Conservation (phyloP, 2,113 vertebrate species). For the Forbesichthys papilliferus region DNA sequence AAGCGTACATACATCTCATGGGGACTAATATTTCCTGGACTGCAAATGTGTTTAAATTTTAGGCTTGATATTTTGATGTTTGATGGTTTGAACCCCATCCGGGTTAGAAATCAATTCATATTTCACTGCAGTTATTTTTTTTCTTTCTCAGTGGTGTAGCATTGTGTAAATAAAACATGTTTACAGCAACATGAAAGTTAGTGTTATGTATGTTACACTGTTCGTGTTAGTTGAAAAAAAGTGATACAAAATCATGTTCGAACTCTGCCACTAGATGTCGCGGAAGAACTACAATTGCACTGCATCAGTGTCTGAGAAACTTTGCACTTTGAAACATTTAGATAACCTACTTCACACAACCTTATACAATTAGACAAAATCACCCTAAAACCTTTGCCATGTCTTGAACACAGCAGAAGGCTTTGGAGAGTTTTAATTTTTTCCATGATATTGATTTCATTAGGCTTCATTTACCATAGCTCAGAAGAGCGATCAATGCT, state of each 20-base stretch:
- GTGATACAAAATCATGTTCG: background rate
- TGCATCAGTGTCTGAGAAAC: background rate
- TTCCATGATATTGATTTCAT: conserved; percentile 46
- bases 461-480: conserved; percentile 49
- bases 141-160: background rate
- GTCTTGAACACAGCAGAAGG: conserved; percentile 3
- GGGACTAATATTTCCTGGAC: no score
- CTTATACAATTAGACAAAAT: background rate
- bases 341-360: no score
- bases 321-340: no score
- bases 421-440: conserved; percentile 3
- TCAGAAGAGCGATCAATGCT: conserved; percentile 34
- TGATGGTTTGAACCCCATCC: no score
- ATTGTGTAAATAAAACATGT: background rate
- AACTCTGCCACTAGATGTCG: conserved; percentile 54
- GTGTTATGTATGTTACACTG: no score
- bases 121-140: no score
- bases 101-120: no score
- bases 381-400: background rate
- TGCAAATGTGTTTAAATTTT: no score
- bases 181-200: no score
- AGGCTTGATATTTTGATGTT: no score
- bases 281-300: conserved; percentile 25
- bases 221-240: background rate
- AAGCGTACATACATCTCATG: no score